Evolutionary conservation across 2,888 invertebrate genomes (phyloP), one percentile per base, ranked within the genome.

Genomic region (Rotaria sp.): DNA sequence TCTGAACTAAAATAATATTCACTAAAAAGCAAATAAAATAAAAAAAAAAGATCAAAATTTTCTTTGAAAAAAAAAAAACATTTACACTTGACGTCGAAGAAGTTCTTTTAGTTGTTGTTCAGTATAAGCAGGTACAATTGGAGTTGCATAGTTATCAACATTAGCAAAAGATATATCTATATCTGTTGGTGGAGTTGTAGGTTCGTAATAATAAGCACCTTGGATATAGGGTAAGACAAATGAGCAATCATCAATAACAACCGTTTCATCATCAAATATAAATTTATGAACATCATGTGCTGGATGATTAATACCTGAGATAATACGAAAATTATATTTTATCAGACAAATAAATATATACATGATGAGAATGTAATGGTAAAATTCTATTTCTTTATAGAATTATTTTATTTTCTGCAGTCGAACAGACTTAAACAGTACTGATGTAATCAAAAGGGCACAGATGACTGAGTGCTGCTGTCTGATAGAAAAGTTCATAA

Each of bases 1-100:
- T 87, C 86, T 11, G 86, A 84, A 84, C 87, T 87, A 48, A 87
- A 87, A 84, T 87, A 87, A 85, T 87, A 87, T 80, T 87, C 87
- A 18, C 80, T 80, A 45, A 45, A 80, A 80, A 3, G 5, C 26
- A 80, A 45, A 45, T 8, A n/a, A 21, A n/a, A n/a, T n/a, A n/a
- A 30, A 38, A 8, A 5, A 52, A 3, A 50, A 13, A 50, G 10
- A 15, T 50, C 3, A 85, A 67, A 75, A 75, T n/a, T 30, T 30
- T 30, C 21, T 30, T 30, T 15, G 10, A 15, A 26, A 67, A 75
- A 5, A 35, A 13, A 8, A 26, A 75, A 38, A 15, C 48, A 52
- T 18, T 35, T 45, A 80, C 80, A 86, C 75, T 85, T 86, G 86
- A 38, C 55, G 86, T 30, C 86, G 85, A 35, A 86, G 41, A n/a